Percentiles rank a stretch among this genome's conserved stretches.
These are phyloP conservation scores for Turritopsis dohrnii DNA, from an alignment of 30 jellyfish, hydroid and myxozoan species.

Conservation along the genomic window DNA sequence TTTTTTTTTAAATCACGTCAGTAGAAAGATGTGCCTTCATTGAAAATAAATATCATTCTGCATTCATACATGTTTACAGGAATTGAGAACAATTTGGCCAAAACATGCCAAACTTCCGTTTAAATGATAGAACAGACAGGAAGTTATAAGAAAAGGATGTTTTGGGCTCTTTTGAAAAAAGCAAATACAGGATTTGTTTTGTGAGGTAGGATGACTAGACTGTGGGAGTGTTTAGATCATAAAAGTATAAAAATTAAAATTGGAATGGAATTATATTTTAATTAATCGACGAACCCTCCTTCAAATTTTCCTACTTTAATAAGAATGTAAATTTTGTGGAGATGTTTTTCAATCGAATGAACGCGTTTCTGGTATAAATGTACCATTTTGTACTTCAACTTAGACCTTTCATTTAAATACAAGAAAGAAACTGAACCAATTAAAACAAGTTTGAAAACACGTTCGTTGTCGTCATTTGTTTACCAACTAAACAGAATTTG, in stretches of 20 bases:
- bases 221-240: not conserved
- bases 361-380: not conserved
- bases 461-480: not conserved
- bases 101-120: not conserved
- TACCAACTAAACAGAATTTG: not conserved
- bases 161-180: not conserved
- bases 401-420: not conserved
- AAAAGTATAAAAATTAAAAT: not conserved
- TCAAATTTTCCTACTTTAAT: not conserved
- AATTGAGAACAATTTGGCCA: too few species aligned
- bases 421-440: not conserved
- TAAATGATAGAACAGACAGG: not conserved
- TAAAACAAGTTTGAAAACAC: not conserved
- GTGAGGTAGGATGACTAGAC: not conserved
- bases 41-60: too few species aligned
- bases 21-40: too few species aligned
- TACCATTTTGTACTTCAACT: not conserved
- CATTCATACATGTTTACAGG: too few species aligned
- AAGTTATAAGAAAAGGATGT: not conserved
- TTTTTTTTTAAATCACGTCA: too few species aligned
- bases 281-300: not conserved
- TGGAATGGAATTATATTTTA: not conserved
- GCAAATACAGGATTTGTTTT: not conserved
- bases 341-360: not conserved
- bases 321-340: too few species aligned